Percentiles rank a stretch among this genome's conserved stretches.
Evolutionary conservation across 2,888 invertebrate genomes (phyloP).

Genomic region (Eueremaeus valkanovi): DNA sequence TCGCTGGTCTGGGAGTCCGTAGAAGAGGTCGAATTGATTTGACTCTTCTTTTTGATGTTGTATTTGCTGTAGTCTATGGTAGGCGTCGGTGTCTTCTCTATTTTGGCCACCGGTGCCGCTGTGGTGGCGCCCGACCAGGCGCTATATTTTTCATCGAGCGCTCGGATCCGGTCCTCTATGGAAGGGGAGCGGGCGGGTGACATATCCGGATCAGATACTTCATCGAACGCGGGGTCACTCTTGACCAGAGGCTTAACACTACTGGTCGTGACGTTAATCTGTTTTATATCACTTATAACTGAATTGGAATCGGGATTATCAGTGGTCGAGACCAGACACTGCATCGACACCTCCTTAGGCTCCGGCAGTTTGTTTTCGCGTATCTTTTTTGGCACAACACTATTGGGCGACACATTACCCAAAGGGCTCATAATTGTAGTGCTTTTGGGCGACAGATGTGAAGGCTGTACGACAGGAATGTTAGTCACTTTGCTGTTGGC

Average conservation of each 20-base stretch:
- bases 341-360: neutral
- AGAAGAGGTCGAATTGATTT: constrained; percentile 19
- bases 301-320: constrained; percentile 31
- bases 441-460: constrained; percentile 34
- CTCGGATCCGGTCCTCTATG: constrained; percentile 84
- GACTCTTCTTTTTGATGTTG: constrained; percentile 51
- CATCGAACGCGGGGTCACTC: constrained; percentile 7
- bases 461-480: constrained; percentile 30
- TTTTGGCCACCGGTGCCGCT: constrained; percentile 49
- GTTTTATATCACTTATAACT: constrained; percentile 21
- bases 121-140: constrained; percentile 66
- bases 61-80: constrained; percentile 51
- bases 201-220: constrained; percentile 37
- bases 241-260: neutral
- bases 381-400: constrained; percentile 41
- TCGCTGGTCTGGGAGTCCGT: constrained; percentile 67
- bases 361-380: neutral
- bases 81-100: constrained; percentile 41
- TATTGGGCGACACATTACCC: constrained; percentile 41
- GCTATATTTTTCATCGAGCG: constrained; percentile 87
- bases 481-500: constrained; percentile 1
- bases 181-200: constrained; percentile 52
- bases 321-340: constrained; percentile 22
- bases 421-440: constrained; percentile 42
- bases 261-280: neutral